These are phyloP conservation scores for Macrotis lagotis DNA, from an alignment of 2,113 vertebrate species.

Conservation along the genomic window DNA sequence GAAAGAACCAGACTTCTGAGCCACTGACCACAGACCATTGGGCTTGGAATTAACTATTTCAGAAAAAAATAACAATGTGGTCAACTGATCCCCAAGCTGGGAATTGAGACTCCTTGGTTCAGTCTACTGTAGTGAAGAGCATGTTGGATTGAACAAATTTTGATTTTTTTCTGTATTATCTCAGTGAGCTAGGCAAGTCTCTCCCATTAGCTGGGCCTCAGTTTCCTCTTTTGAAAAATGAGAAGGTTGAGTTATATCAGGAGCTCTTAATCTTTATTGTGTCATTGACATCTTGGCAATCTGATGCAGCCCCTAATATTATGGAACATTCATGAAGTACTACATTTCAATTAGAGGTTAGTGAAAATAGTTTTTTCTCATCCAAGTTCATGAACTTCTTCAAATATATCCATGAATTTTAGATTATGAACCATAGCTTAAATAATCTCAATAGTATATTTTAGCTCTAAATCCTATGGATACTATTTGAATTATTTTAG, in stretches of 20 bases:
- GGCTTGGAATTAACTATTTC: background rate
- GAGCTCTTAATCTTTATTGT: background rate
- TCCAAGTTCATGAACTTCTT: background rate
- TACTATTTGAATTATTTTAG: too few species aligned
- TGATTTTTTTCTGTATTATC: background rate
- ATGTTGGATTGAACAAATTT: background rate
- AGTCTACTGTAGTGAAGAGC: background rate
- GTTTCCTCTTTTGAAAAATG: too few species aligned
- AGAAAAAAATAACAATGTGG: accelerated
- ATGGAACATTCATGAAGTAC: background rate
- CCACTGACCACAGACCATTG: accelerated
- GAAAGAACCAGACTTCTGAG: background rate
- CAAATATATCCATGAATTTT: background rate
- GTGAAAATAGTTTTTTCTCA: background rate
- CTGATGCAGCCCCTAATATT: background rate
- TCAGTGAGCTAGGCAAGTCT: background rate
- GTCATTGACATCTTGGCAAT: background rate
- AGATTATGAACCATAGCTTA: background rate
- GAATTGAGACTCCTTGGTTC: background rate
- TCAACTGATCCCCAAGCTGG: background rate
- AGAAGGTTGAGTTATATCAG: too few species aligned
- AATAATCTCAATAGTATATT: background rate
- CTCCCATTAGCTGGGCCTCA: too few species aligned
- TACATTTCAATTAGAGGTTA: background rate
- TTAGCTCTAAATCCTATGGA: background rate